These are phyloP conservation scores for Drosophila macrospina DNA, from an alignment of 2,888 invertebrate genomes.

Conservation along the genomic window DNA sequence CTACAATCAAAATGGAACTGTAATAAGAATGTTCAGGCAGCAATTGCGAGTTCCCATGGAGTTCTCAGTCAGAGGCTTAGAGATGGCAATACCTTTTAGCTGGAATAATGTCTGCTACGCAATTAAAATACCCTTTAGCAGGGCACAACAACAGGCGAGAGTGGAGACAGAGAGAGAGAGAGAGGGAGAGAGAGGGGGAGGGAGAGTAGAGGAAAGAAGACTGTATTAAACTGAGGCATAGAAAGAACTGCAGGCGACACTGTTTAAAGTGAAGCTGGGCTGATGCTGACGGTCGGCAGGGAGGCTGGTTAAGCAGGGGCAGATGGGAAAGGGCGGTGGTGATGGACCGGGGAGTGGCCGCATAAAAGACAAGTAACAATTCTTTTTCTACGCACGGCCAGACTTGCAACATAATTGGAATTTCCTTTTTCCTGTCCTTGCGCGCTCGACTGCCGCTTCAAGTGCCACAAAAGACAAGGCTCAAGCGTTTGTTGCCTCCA, in stretches of 20 bases:
- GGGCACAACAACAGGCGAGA: background rate
- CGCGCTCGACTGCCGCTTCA: slow-evolving; percentile 44
- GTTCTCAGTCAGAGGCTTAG: background rate
- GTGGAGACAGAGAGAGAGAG: background rate
- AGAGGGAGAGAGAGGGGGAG: background rate
- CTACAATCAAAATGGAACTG: too few relatives aligned
- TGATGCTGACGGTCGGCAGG: background rate
- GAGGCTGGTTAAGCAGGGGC: background rate
- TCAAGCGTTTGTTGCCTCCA: slow-evolving; percentile 47
- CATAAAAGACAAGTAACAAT: slow-evolving; percentile 69
- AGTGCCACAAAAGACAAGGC: slow-evolving; percentile 74
- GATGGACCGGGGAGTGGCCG: slow-evolving; percentile 19
- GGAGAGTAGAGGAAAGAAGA: background rate
- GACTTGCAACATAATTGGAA: slow-evolving; percentile 79
- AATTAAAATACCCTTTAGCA: slow-evolving; percentile 9
- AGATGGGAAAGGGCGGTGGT: background rate
- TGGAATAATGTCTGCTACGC: background rate
- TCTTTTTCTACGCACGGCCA: slow-evolving; percentile 78
- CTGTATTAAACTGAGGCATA: slow-evolving; percentile 20
- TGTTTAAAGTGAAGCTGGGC: background rate
- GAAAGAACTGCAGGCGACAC: slow-evolving; percentile 47
- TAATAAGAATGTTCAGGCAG: too few relatives aligned
- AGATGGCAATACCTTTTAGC: background rate
- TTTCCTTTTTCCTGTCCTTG: slow-evolving; percentile 75
- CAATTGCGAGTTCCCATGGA: background rate